Conservation (phyloP, 2,888 invertebrate species). For the Sphecodes monilicornis region DNA sequence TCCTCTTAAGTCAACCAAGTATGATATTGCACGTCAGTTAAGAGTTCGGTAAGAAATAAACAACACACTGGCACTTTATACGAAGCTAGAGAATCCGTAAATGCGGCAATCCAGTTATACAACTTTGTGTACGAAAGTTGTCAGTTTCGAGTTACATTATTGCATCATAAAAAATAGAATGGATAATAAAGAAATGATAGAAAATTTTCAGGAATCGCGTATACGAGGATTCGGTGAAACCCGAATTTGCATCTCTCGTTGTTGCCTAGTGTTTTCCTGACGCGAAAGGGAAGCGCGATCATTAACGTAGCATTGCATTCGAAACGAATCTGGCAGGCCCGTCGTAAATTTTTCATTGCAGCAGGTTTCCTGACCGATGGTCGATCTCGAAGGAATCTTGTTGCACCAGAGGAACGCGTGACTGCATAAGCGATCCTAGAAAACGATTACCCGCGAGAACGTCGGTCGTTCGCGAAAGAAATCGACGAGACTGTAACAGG, state of each 20-base stretch:
- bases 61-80: background rate
- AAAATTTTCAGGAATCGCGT: background rate
- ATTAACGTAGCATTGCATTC: conserved; percentile 14
- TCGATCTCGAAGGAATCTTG: conserved; percentile 40
- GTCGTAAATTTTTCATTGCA: background rate
- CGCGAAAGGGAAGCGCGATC: background rate
- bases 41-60: background rate
- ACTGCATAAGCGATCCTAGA: background rate
- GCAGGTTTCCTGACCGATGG: background rate
- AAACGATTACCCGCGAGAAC: background rate
- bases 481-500: conserved; percentile 4
- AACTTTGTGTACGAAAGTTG: background rate
- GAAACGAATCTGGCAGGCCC: background rate
- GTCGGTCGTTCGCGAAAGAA: background rate
- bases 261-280: background rate
- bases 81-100: background rate
- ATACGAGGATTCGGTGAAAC: background rate
- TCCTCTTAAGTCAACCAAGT: too few relatives aligned
- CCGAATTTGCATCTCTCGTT: background rate
- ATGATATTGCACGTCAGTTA: background rate
- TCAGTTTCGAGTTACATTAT: background rate
- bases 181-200: background rate
- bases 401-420: background rate
- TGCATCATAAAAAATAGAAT: background rate
- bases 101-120: background rate